Conservation (phyloP, 1,140 invertebrate genomes). For the Lamellibrachia luymesi region DNA sequence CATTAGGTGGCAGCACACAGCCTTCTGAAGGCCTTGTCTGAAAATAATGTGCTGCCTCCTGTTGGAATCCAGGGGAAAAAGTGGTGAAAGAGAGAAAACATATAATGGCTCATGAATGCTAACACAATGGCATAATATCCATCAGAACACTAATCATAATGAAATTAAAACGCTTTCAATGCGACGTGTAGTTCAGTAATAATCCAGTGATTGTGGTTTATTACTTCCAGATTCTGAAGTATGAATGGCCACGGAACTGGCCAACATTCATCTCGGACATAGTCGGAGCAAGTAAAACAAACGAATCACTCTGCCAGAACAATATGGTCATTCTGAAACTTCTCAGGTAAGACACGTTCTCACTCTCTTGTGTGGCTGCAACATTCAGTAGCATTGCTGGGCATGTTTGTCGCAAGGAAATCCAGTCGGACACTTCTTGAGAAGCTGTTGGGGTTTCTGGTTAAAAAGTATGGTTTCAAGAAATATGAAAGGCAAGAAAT, state of each 20-base stretch:
- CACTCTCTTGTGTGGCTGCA: neutral
- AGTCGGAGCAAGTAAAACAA: constrained; percentile 97
- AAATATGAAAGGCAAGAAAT: too few species aligned
- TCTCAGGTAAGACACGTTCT: constrained; percentile 62
- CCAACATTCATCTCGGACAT: constrained; percentile 98
- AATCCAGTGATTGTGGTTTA: constrained; percentile 27
- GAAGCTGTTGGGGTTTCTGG: neutral
- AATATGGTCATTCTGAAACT: constrained; percentile 98
- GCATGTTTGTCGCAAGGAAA: neutral
- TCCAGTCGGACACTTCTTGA: neutral
- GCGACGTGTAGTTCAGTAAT: neutral
- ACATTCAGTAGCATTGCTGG: neutral
- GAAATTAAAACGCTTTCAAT: neutral
- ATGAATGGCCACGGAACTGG: constrained; percentile 99
- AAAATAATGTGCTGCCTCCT: neutral
- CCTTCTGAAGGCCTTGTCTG: neutral
- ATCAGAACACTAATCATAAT: neutral
- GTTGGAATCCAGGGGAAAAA: neutral
- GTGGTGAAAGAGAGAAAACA: neutral
- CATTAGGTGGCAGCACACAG: neutral
- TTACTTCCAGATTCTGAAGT: constrained; percentile 84
- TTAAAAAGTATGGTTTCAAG: too few species aligned
- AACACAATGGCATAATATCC: neutral
- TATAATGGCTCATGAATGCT: neutral
- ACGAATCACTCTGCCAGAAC: constrained; percentile 98